Percentiles rank a stretch among this genome's conserved stretches.
These are phyloP conservation scores for Poecile montanus DNA, from an alignment of 2,797 vertebrate species.

Conservation along the genomic window DNA sequence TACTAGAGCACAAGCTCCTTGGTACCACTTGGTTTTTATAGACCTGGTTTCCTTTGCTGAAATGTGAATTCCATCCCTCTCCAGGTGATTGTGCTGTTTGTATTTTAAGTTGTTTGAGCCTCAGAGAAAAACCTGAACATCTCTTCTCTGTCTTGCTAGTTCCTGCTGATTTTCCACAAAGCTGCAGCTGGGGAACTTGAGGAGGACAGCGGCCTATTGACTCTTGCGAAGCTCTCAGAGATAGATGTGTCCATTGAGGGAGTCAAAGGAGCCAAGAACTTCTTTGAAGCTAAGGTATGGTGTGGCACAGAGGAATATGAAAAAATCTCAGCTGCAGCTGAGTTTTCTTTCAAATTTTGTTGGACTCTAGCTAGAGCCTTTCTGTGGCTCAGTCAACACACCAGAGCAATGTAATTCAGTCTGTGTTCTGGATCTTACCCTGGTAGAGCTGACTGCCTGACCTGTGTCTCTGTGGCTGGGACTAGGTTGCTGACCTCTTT, in stretches of 20 bases:
- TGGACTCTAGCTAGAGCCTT: neutral
- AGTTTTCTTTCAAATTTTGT: neutral
- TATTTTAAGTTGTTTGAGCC: neutral
- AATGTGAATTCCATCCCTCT: neutral
- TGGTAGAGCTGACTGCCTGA: neutral
- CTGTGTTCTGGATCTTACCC: neutral
- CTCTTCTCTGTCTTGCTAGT: constrained; percentile 74
- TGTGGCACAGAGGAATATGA: neutral
- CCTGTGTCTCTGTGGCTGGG: neutral
- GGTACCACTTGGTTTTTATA: neutral
- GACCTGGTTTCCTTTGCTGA: neutral
- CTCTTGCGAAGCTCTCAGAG: constrained; percentile 91
- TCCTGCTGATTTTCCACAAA: constrained; percentile 92
- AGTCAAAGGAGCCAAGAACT: constrained; percentile 92
- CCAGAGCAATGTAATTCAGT: neutral
- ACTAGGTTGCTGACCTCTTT: neutral
- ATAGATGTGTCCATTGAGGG: constrained; percentile 92
- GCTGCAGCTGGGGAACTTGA: constrained; percentile 90
- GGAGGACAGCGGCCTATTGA: constrained; percentile 92
- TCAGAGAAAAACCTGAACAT: neutral
- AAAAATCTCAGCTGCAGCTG: neutral
- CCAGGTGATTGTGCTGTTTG: neutral
- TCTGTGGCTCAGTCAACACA: neutral
- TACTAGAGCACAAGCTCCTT: neutral
- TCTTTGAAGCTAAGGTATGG: constrained; percentile 96